These are phyloP conservation scores for Lithobates pipiens DNA, from an alignment of 2,797 vertebrate species.

Conservation along the genomic window DNA sequence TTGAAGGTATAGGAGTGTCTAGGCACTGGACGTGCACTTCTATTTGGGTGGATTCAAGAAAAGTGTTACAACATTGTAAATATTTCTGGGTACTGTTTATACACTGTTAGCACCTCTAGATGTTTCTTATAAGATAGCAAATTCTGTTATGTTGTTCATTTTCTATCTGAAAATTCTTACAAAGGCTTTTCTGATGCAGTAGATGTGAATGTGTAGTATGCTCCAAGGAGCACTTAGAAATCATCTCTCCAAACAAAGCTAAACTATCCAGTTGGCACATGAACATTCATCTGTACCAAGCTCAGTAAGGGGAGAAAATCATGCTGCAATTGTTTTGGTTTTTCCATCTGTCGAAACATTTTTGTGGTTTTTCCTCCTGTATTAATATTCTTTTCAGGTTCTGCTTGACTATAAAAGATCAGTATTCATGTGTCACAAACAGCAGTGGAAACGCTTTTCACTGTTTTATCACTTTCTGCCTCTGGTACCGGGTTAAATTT, in stretches of 20 bases:
- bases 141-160: too few species aligned
- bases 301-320: background rate
- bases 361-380: conserved; percentile 1
- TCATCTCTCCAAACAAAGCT: conserved; percentile 2
- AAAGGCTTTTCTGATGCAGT: background rate
- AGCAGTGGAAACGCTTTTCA: conserved; percentile 23
- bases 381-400: conserved; percentile 14
- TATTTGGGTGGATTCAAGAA: too few species aligned
- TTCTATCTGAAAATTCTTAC: background rate
- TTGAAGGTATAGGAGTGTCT: too few species aligned
- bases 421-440: conserved; percentile 34
- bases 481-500: conserved; percentile 42
- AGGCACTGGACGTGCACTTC: too few species aligned
- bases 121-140: too few species aligned
- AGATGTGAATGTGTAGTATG: background rate
- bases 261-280: background rate
- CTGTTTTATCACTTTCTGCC: conserved; percentile 48
- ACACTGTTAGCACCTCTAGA: too few species aligned
- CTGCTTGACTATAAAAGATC: conserved; percentile 35
- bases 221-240: background rate
- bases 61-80: too few species aligned
- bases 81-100: too few species aligned
- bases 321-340: conserved; percentile 12
- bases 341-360: conserved; percentile 8
- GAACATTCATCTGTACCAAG: background rate